Evolutionary conservation across 30 jellyfish, hydroid and myxozoan species (phyloP).

Genomic region (Pelagia noctiluca): DNA sequence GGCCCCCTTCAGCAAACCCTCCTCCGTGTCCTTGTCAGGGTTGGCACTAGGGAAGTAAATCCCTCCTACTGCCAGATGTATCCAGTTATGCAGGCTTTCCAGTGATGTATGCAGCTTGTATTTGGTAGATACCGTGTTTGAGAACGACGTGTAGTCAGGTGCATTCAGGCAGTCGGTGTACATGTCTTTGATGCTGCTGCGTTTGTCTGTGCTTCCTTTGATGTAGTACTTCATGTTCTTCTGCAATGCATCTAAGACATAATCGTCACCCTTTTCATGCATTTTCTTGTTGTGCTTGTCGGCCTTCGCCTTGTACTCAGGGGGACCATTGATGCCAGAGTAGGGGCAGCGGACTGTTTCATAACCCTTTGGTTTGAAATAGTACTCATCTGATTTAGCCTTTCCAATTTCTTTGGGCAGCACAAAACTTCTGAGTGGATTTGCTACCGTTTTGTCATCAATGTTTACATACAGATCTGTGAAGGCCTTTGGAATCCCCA

Average conservation of each 20-base stretch:
- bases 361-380: slow-evolving; percentile 32
- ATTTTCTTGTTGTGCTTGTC: background rate
- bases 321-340: slow-evolving; percentile 53
- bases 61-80: slow-evolving; percentile 66
- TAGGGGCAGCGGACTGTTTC: slow-evolving; percentile 52
- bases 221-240: background rate
- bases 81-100: slow-evolving; percentile 37
- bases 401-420: slow-evolving; percentile 10
- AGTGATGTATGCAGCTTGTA: background rate
- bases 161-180: slow-evolving; percentile 36
- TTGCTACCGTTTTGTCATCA: slow-evolving; percentile 4
- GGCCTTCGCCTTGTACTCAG: too few species aligned
- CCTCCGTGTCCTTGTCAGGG: background rate
- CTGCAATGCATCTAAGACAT: background rate
- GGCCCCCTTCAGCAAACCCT: too few species aligned
- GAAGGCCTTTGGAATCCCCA: slow-evolving; percentile 36
- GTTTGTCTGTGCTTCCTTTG: background rate
- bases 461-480: slow-evolving; percentile 4
- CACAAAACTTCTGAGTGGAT: slow-evolving; percentile 19
- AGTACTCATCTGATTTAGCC: background rate
- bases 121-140: slow-evolving; percentile 35
- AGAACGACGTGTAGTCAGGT: slow-evolving; percentile 11
- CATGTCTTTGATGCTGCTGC: background rate
- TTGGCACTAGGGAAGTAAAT: background rate
- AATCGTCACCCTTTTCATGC: background rate